Percentiles rank a stretch among this genome's conserved stretches.
These are phyloP conservation scores for Tetramorium simillimum DNA, from an alignment of 1,140 invertebrate species.

Conservation along the genomic window DNA sequence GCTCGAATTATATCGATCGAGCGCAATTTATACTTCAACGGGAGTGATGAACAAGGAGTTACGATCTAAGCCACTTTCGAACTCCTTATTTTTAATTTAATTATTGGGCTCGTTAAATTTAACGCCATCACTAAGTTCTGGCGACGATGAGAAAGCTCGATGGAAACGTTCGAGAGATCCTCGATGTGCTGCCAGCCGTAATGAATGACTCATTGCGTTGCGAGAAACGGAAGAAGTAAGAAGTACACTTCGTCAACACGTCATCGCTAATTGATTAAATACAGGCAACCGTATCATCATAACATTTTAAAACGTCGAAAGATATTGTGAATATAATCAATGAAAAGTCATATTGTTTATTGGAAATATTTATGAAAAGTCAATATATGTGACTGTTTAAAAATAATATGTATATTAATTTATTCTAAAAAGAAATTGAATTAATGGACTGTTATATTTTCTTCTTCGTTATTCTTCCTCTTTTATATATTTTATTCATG, in stretches of 20 bases:
- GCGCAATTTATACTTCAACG: not conserved
- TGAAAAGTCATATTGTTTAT: not conserved
- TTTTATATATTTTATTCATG: not conserved
- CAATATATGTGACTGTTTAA: not conserved
- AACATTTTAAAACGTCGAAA: not conserved
- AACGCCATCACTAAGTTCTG: slow-evolving; percentile 1
- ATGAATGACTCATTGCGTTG: slow-evolving; percentile 42
- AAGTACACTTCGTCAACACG: not conserved
- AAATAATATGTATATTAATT: not conserved
- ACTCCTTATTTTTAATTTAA: slow-evolving; percentile 41
- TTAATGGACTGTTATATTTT: too few relatives aligned
- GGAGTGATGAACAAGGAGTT: not conserved
- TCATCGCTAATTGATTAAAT: slow-evolving; percentile 7
- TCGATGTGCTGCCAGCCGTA: slow-evolving; percentile 13
- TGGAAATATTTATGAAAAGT: slow-evolving; percentile 1
- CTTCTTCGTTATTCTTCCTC: not conserved
- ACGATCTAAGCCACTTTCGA: not conserved
- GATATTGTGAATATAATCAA: not conserved
- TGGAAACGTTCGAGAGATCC: slow-evolving; percentile 15
- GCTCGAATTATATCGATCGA: slow-evolving; percentile 40
- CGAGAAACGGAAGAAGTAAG: slow-evolving; percentile 12
- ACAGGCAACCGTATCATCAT: not conserved
- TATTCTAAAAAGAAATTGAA: not conserved
- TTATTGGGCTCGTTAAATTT: slow-evolving; percentile 47
- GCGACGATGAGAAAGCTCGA: slow-evolving; percentile 1